Evolutionary conservation across 2,113 vertebrate species (phyloP).

Genomic region (Laterallus jamaicensis): DNA sequence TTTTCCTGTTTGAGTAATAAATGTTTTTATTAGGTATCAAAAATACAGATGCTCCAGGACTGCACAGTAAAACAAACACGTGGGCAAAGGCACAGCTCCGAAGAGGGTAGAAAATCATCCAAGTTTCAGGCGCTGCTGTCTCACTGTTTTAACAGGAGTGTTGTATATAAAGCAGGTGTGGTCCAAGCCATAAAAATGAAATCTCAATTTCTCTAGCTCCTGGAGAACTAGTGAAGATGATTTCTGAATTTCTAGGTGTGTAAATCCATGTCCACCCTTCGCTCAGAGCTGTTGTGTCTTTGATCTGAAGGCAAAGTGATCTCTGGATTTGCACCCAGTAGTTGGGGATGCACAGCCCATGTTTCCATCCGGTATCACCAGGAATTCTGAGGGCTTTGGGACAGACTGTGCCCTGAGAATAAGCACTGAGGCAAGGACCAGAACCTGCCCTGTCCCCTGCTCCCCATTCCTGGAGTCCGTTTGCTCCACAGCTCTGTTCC

Average conservation of each 20-base stretch:
- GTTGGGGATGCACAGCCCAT: rapidly evolving
- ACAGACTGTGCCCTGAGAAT: not conserved
- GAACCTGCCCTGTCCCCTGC: not conserved
- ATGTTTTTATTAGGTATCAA: not conserved
- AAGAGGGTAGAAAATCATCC: not conserved
- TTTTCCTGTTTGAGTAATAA: not conserved
- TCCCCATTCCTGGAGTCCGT: rapidly evolving
- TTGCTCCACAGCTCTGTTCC: not conserved
- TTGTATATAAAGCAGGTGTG: not conserved
- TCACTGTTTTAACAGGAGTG: not conserved
- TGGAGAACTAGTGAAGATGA: not conserved
- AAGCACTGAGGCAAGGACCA: not conserved
- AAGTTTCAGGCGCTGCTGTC: not conserved
- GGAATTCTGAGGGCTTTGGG: not conserved
- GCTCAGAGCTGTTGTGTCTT: not conserved
- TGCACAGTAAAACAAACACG: not conserved
- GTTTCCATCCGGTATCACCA: rapidly evolving
- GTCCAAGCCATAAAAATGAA: not conserved
- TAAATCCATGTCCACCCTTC: not conserved
- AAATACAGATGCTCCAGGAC: not conserved
- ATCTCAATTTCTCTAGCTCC: not conserved
- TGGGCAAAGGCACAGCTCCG: not conserved
- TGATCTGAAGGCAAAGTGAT: not conserved
- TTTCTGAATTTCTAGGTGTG: not conserved
- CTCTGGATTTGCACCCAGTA: rapidly evolving